Base-by-base conservation (phyloP, 1,140 invertebrate species). In the Parapsyche elsis region DNA sequence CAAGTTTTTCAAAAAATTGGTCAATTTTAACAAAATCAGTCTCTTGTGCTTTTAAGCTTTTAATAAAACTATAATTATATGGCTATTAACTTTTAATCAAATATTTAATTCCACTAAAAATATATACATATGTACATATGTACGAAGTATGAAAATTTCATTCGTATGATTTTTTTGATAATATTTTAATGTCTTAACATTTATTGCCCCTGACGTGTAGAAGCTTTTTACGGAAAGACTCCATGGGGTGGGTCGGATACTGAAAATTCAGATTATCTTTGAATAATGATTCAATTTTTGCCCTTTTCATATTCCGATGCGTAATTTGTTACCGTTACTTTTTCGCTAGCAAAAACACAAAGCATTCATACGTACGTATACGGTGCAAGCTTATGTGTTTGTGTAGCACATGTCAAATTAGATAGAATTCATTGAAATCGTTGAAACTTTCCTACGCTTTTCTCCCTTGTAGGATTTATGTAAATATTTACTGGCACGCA, bases 201-300 rank as follows among this genome's bases (percentile, higher is more conserved):
- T 75, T 5, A 21, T 23, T 1, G 14, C 45, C 12, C 23, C 74
- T 59, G 46, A 57, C 7, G 2, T n/a, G 45, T 59, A 45, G 74
- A 76, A 76, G 74, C n/a, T 61, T 59, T 19, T 26, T 49, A 24
- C 74, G 45, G 45, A 76, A 76, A 76, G 74, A 76, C 57, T 76
- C 57, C 45, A 76, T 21, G 71, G 77, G 26, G 77, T 73, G 74
- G 78, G 78, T 45, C 59, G 81, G 78, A 70, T 74, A 71, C 45
- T 23, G 79, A 61, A 82, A 82, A 82, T 82, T 82, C 81, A 82
- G 81, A 82, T 83, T 83, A 83, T 83, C 81, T 81, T 78, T 83
- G 81, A 83, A 78, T 83, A 83, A 83, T 83, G 81, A 83, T 83
- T 79, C 81, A 80, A 80, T 83, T 83, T 83, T 83, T 78, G 79